Conservation (phyloP, 2,113 vertebrate genomes). For the Leptocoma aspasia region DNA sequence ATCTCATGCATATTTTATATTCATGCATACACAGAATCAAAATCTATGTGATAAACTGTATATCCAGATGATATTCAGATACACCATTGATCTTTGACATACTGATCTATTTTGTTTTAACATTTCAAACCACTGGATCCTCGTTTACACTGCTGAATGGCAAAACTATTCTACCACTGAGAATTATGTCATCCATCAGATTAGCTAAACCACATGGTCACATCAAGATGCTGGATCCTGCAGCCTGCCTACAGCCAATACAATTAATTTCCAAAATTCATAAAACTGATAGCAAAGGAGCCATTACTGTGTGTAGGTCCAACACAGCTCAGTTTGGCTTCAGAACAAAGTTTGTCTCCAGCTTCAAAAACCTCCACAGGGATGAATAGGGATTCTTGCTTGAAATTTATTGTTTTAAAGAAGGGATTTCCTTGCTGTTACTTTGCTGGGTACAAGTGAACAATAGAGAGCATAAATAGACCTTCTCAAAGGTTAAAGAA, state of each 20-base stretch:
- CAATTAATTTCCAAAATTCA: background rate
- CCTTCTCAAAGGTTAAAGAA: background rate
- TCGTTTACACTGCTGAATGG: background rate
- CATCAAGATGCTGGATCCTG: background rate
- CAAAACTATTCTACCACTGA: background rate
- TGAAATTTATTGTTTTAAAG: background rate
- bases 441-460: background rate
- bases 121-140: background rate
- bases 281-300: background rate
- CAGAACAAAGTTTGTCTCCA: background rate
- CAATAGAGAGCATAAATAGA: background rate
- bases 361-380: background rate
- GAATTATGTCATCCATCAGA: background rate
- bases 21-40: background rate
- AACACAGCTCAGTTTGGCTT: background rate
- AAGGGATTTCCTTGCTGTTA: background rate
- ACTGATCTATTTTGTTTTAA: background rate
- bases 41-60: background rate
- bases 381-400: background rate
- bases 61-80: background rate
- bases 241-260: background rate
- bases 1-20: background rate
- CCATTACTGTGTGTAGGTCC: background rate
- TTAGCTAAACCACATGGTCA: background rate
- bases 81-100: background rate